Evolutionary conservation across 1,140 invertebrate genomes (phyloP), one percentile per base, ranked within the genome.

Genomic region (Pseudomyrmex cubaensis): DNA sequence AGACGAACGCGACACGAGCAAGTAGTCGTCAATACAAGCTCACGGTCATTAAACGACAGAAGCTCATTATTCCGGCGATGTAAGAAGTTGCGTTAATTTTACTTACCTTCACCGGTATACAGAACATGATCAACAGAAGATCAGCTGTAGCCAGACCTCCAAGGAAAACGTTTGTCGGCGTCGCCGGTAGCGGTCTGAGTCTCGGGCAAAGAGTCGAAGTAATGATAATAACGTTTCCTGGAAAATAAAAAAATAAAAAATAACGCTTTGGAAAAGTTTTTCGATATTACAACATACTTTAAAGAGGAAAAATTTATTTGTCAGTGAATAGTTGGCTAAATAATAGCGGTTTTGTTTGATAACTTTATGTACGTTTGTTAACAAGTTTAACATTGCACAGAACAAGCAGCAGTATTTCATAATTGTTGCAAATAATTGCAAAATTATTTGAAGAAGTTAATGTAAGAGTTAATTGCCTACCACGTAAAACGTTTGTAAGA

Each of bases 71-170:
- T 10, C 13, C 15, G 8, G 8, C 13, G 8, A 15, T 2, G 9
- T n/a, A 17, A 56, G 7, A 48, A 66, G 1, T 12, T 17, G 4
- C 3, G n/a, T 57, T 35, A 35, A 2, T 25, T 13, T 61, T 13
- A 83, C 94, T 95, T 94, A 97, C 96, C 95, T 97, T 97, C 0
- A 97, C 96, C 10, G 97, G 97, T 72, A 97, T 96, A 92, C 97
- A 97, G 86, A 97, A 95, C 44, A 96, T 93, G 69, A 97, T 96
- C 8, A 97, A 94, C 15, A 97, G 93, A 1, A 97, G 94, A 93
- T 97, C 97, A 1, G 97, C 96, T 1, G 95, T 96, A 4, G 97
- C 96, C 35, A 97, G 92, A 88, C 96, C 96, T 2, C 96, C 95
- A 22, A 97, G 92, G 85, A 97, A 97, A 5, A 97, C 95, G 86